Conservation (phyloP, 2,888 invertebrate species). For the Eulithis prunata region DNA sequence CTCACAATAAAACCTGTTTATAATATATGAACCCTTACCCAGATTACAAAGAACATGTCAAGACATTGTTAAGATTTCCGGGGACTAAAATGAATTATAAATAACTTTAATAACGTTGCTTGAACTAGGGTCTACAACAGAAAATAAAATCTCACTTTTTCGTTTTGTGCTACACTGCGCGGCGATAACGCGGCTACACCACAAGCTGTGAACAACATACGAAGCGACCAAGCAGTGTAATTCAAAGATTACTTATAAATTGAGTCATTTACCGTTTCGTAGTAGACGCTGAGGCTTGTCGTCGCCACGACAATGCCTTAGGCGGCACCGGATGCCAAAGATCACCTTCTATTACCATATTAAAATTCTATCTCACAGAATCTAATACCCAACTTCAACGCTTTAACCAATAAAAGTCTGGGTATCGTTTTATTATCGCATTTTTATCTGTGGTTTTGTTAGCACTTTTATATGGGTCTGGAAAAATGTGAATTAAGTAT, state of each 20-base stretch:
- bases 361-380: constrained; percentile 53
- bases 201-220: constrained; percentile 1
- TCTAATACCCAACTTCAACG: constrained; percentile 48
- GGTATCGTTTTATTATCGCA: constrained; percentile 39
- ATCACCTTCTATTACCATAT: constrained; percentile 66
- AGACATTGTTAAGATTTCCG: constrained; percentile 34
- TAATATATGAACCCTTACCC: not conserved
- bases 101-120: constrained; percentile 57
- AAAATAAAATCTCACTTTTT: too few species aligned
- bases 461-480: constrained; percentile 39
- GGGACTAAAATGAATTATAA: constrained; percentile 52
- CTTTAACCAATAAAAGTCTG: constrained; percentile 39
- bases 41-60: constrained; percentile 7
- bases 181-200: too few species aligned
- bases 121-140: constrained; percentile 11
- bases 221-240: constrained; percentile 15
- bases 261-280: too few species aligned
- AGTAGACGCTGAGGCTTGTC: constrained; percentile 43
- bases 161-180: too few species aligned
- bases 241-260: too few species aligned
- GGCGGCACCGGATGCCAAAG: constrained; percentile 64
- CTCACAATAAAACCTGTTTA: constrained; percentile 7
- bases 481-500: constrained; percentile 26
- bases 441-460: constrained; percentile 44
- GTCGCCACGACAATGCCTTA: constrained; percentile 56